Base-by-base conservation (phyloP, 1,140 invertebrate genomes). In the Vanessa tameamea region DNA sequence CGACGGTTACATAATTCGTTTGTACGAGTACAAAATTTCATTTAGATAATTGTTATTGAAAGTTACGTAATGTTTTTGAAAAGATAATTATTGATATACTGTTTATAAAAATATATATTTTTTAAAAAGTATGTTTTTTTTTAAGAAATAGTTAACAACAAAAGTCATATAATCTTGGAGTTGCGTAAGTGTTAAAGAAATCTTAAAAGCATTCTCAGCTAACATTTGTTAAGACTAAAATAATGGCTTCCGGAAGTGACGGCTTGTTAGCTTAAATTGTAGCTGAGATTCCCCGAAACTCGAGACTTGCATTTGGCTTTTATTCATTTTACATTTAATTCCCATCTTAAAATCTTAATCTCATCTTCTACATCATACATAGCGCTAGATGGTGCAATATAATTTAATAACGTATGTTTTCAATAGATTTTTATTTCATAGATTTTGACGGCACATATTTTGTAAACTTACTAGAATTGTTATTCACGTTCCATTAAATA, bases 241-340 rank as follows among this genome's bases (percentile, higher is more conserved):
- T 68, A 68, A 68, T 68, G 43, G 66, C 16, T 14, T 13, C 57
- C 14, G 66, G 51, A 57, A 68, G 66, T 68, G 51, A 68, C 51
- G 66, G 53, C 51, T 68, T 68, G 66, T 68, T 68, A 68, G 51
- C 55, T 68, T 20, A 57, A 68, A 57, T 68, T 68, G 53, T 57
- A 47, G 66, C 66, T 57, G 51, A 55, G 66, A 57, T 59, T 26
- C 51, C 37, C 37, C n/a, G 16, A 57, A 59, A 68, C 26, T 16
- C 66, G 23, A 68, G 37, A 53, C 12, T 53, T 55, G 31, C 7
- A 57, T 57, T 57, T 5, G 31, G 23, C 57, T 68, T 68, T 47
- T 68, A 53, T 68, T 55, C 51, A 57, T 68, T 68, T 20, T 66
- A 66, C 16, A 37, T 57, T 57, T 57, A 57, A 57, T 57, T 57